These are phyloP conservation scores for Lethrus apterus DNA, from an alignment of 1,140 invertebrate species.

Conservation along the genomic window DNA sequence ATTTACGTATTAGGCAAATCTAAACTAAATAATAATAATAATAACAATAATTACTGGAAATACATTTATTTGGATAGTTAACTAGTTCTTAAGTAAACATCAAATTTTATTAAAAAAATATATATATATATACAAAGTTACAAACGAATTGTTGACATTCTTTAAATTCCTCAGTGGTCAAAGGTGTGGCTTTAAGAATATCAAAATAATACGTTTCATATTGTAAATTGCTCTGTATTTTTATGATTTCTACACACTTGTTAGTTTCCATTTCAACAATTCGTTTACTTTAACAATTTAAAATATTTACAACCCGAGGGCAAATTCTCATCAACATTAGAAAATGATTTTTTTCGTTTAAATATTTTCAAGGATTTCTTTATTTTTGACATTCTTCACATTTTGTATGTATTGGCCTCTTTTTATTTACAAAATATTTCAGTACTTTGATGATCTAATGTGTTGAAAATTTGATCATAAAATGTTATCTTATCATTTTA, in stretches of 20 bases:
- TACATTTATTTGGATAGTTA: too few relatives aligned
- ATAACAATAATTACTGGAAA: too few relatives aligned
- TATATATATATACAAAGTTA: too few relatives aligned
- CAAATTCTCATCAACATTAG: not conserved
- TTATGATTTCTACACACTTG: too few relatives aligned
- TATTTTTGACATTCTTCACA: not conserved
- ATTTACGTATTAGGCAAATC: too few relatives aligned
- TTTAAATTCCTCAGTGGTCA: conserved; percentile 26
- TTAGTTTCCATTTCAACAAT: not conserved
- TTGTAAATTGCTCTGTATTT: not conserved
- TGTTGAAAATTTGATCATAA: too few relatives aligned
- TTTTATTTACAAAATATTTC: not conserved
- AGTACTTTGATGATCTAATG: too few relatives aligned
- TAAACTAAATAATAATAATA: too few relatives aligned
- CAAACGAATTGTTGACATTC: conserved; percentile 31
- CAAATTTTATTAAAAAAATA: not conserved
- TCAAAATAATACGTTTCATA: conserved; percentile 5
- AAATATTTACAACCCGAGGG: not conserved
- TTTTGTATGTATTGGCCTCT: not conserved
- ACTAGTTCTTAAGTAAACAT: not conserved
- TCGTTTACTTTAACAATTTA: not conserved
- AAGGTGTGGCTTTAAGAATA: conserved; percentile 27
- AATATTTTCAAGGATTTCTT: not conserved
- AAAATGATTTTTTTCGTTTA: not conserved
- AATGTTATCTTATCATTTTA: too few relatives aligned